Base-by-base conservation (phyloP, 2,797 vertebrate genomes). In the Myripristis murdjan region DNA sequence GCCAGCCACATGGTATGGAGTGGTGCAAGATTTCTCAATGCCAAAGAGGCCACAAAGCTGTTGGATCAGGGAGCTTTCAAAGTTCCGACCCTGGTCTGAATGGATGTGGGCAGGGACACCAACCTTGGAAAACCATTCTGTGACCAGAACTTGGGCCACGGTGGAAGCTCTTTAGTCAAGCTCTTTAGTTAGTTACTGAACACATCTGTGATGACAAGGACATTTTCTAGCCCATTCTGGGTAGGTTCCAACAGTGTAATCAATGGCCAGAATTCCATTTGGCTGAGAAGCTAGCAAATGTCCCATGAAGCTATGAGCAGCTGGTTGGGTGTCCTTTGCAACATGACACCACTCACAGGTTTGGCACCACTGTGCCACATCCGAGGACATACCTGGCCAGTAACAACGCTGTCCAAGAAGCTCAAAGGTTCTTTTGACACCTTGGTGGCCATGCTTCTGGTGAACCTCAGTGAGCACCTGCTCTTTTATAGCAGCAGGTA, bases 171-270 rank as follows among this genome's bases (percentile, higher is more conserved):
- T 26, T 14, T 54, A 26, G 12, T 54, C 51, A 52, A 31, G 51
- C 51, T 24, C 10, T 5, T 2, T 49, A 23, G 10, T n/a, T 52
- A 52, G 22, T 52, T 52, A 8, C 49, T 52, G 22, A 52, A 52
- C 2, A 52, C 23, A 14, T 52, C 49, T 1, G 49, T 52, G 8
- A 52, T 52, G 1, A 52, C 23, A 5, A 52, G 22, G 20, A 52
- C 49, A 8, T 52, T 22, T 24, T 52, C 49, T 11, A 52, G 2
- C 9, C 49, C 23, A 52, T 24, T 49, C 1, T 49, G 49, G 5
- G 11, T 0, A 63, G 0, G 63, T 74, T 72, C 75, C 62, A 52
- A 22, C 1, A 1, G 49, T 52, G 18, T 11, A 52, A 18, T 23
- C 49, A 26, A 52, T 52, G 4, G 22, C 49, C 16, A 52, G 12